Percentiles rank a stretch among this genome's conserved stretches.
phyloP scores from a whole-genome alignment of 2,888 invertebrate species.

The Eupithecia abbreviata region DNA sequence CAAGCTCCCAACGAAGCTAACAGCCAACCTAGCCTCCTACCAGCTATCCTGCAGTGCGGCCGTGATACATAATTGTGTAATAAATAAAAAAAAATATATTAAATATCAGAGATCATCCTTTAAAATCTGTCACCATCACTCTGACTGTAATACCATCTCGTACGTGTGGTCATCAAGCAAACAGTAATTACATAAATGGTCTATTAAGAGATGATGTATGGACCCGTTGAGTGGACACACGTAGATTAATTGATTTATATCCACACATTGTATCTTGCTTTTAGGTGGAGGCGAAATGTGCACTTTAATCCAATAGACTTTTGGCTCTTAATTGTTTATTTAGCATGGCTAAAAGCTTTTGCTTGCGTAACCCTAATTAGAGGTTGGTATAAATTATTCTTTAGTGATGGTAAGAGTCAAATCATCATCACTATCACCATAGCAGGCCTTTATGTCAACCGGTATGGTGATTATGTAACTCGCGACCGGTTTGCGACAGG shows the following conservation, averaged over 20 bases:
- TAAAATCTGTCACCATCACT: conserved; percentile 34
- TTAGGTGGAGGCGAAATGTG: conserved; percentile 1
- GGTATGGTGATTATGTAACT: too few relatives aligned
- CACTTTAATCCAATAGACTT: conserved; percentile 1
- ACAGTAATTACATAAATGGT: conserved; percentile 48
- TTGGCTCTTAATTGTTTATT: conserved; percentile 13
- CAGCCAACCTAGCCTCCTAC: not conserved
- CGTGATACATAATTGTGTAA: not conserved
- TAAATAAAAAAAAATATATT: too few relatives aligned
- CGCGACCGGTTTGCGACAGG: too few relatives aligned
- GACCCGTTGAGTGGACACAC: conserved; percentile 42
- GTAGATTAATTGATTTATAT: conserved; percentile 40
- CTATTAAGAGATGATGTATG: conserved; percentile 46
- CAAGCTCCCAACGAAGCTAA: not conserved
- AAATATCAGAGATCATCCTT: conserved; percentile 18
- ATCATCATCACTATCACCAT: too few relatives aligned
- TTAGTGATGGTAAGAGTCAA: not conserved
- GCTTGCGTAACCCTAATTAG: conserved; percentile 1
- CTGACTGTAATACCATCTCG: conserved; percentile 19
- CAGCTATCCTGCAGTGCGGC: not conserved
- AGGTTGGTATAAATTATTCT: not conserved
- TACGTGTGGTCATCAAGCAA: conserved; percentile 42
- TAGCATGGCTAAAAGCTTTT: conserved; percentile 9
- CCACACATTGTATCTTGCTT: conserved; percentile 29
- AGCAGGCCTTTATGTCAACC: too few relatives aligned